phyloP scores from a whole-genome alignment of 2,797 vertebrate species.

The Malacoraja senta region DNA sequence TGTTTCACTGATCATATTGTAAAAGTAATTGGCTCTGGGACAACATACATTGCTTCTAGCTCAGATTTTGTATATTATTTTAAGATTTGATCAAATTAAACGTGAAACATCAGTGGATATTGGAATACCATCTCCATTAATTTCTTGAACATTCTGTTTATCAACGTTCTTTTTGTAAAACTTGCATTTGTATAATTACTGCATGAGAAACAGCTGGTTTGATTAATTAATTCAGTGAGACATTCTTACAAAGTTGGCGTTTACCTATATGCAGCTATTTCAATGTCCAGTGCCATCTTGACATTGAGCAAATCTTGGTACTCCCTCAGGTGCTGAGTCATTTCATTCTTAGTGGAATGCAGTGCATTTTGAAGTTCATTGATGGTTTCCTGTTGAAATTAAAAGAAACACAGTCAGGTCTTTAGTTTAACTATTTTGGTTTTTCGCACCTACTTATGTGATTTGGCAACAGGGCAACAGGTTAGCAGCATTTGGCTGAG shows the following conservation, averaged over 20 bases:
- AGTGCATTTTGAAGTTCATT: conserved; percentile 64
- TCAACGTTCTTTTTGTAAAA: neutral
- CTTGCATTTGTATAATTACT: neutral
- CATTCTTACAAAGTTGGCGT: neutral
- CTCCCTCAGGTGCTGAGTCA: conserved; percentile 69
- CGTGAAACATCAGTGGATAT: neutral
- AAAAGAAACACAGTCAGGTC: neutral
- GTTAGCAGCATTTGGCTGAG: neutral
- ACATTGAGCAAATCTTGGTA: conserved; percentile 74
- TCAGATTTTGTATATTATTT: neutral
- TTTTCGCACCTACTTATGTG: neutral
- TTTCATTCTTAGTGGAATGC: conserved; percentile 66
- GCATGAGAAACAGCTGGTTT: neutral
- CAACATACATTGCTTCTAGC: neutral
- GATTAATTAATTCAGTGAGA: neutral
- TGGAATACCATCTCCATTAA: neutral
- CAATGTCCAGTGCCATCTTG: conserved; percentile 75
- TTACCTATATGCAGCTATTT: conserved; percentile 72
- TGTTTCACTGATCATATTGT: neutral
- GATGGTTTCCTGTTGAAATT: conserved; percentile 56
- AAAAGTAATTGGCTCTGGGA: neutral
- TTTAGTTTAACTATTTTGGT: neutral
- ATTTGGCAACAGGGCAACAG: neutral
- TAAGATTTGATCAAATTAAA: neutral
- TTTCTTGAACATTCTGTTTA: neutral